These are phyloP conservation scores for Halcyon senegalensis DNA, from an alignment of 2,113 vertebrate species.

Conservation along the genomic window DNA sequence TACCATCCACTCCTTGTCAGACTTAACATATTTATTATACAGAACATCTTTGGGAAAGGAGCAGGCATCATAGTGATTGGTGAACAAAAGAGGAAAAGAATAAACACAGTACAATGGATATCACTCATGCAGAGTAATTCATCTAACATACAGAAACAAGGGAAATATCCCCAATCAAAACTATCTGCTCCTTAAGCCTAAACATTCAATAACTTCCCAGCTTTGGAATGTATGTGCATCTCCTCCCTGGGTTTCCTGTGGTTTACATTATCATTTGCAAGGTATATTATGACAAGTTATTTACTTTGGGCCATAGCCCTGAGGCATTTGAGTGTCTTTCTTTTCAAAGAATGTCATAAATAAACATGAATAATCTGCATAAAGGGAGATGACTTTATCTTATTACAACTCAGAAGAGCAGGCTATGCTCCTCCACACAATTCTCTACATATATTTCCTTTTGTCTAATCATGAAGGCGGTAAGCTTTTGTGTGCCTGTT, in stretches of 20 bases:
- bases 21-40: slow-evolving; percentile 27
- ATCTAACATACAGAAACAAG: slow-evolving; percentile 53
- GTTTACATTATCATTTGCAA: slow-evolving; percentile 68
- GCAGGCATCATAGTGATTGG: slow-evolving; percentile 46
- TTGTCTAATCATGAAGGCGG: background rate
- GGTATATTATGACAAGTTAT: slow-evolving; percentile 70
- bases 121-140: slow-evolving; percentile 31
- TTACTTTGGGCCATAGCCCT: slow-evolving; percentile 49
- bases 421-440: background rate
- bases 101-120: slow-evolving; percentile 58
- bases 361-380: slow-evolving; percentile 65
- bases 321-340: slow-evolving; percentile 29
- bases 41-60: slow-evolving; percentile 45
- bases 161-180: slow-evolving; percentile 59
- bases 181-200: slow-evolving; percentile 64
- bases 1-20: slow-evolving; percentile 51
- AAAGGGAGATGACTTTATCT: slow-evolving; percentile 58
- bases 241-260: slow-evolving; percentile 36
- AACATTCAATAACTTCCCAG: slow-evolving; percentile 69
- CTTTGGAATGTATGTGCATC: slow-evolving; percentile 58
- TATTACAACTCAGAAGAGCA: slow-evolving; percentile 4
- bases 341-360: slow-evolving; percentile 48
- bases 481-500: background rate
- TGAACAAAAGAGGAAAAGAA: slow-evolving; percentile 40
- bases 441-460: background rate